Evolutionary conservation across 2,113 vertebrate genomes (phyloP), one percentile per base, ranked within the genome.

Genomic region (Oceanites oceanicus): DNA sequence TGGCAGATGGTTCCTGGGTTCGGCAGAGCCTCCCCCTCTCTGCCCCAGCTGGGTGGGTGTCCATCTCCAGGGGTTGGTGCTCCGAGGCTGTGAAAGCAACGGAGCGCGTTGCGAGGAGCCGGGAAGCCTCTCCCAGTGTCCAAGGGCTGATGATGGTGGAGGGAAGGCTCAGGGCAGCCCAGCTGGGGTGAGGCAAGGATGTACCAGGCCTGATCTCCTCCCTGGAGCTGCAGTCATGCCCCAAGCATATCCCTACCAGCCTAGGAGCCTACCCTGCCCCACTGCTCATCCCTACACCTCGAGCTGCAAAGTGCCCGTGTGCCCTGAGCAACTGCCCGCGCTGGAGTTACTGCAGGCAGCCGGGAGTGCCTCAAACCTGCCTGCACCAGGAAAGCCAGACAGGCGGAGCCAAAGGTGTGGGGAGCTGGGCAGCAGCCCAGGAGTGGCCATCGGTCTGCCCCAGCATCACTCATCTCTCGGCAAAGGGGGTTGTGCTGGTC

Each of bases 241-340:
- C 16, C 17, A 71, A 71, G 66, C n/a, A 26, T 62, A 36, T 81
- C 36, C 36, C 18, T 1, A 3, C 4, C 32, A 50, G 22, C 11
- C 13, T 47, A 44, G 42, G 40, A 77, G 18, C 50, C 72, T 38
- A 52, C 23, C 17, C 45, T 80, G 67, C n/a, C 77, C 47, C 70
- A 25, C 10, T 0, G 2, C 21, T 77, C 45, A n/a, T 92, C 50
- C 45, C 40, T 42, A 0, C 1, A 2, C 56, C 65, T 77, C 4
- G 1, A 40, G 75, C 38, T 68, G 56, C 40, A 9, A 19, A 78
- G 52, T 27, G 18, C 26, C 78, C 0, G 0, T 30, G 65, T 73
- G 50, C 50, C 55, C 75, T 7, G 59, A 68, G 59, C 47, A 20
- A 7, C 36, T 30, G 44, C 32, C 59, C 2, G 0, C 5, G 5